These are phyloP conservation scores for Drosophila paranaensis DNA, from an alignment of 2,888 invertebrate species.

Conservation along the genomic window DNA sequence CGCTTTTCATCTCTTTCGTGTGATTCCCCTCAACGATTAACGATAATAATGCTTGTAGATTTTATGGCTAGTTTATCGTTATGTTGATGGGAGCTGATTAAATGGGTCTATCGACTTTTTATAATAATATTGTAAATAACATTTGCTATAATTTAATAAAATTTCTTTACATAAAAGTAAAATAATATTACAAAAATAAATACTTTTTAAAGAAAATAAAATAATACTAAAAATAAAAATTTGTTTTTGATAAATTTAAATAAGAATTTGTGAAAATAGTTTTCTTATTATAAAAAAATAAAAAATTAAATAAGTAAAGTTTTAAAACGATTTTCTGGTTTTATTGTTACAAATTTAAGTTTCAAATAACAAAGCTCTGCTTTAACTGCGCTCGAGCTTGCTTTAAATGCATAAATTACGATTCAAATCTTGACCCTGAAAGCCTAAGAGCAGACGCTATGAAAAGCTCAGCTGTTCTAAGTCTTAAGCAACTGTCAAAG, in stretches of 20 bases:
- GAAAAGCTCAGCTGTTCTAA: constrained; percentile 17
- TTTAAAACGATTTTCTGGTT: no score
- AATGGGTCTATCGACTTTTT: neutral
- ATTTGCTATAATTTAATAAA: no score
- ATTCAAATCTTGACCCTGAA: constrained; percentile 3
- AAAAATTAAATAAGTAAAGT: no score
- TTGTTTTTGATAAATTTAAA: no score
- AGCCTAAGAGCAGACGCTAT: constrained; percentile 5
- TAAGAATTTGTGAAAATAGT: no score
- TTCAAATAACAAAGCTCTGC: neutral
- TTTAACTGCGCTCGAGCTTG: neutral
- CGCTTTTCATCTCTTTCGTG: neutral
- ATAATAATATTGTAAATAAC: neutral
- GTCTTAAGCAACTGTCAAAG: constrained; percentile 2
- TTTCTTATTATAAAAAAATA: no score
- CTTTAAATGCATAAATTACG: constrained; percentile 12
- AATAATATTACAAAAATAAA: no score
- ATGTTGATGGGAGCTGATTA: neutral
- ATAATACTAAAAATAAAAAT: no score
- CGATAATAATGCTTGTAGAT: neutral
- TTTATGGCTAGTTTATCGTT: neutral
- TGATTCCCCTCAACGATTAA: neutral
- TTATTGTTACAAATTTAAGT: neutral
- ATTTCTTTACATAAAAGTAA: no score
- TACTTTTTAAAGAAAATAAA: no score